These are phyloP conservation scores for Eurytoma adleriae DNA, from an alignment of 2,888 invertebrate genomes.

Conservation along the genomic window DNA sequence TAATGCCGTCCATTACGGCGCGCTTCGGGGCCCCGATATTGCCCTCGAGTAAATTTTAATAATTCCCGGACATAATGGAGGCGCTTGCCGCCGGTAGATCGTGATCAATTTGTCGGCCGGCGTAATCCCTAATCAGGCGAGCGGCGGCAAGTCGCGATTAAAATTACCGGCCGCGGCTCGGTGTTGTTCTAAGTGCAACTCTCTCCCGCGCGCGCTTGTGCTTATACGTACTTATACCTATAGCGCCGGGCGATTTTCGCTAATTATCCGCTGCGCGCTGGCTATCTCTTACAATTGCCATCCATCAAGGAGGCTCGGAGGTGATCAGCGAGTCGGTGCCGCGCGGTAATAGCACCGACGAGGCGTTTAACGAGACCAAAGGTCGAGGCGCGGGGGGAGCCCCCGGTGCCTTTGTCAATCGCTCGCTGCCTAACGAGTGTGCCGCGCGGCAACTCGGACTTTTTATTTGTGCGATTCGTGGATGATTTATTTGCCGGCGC, in stretches of 20 bases:
- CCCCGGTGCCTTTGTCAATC: slow-evolving; percentile 7
- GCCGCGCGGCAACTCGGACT: slow-evolving; percentile 6
- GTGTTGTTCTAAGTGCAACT: not conserved
- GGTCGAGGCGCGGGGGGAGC: not conserved
- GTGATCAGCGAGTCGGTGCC: slow-evolving; percentile 7
- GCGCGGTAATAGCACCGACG: not conserved
- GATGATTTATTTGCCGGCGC: slow-evolving; percentile 33
- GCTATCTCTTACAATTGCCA: slow-evolving; percentile 26
- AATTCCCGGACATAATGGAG: not conserved
- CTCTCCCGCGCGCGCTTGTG: not conserved
- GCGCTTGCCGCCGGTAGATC: not conserved
- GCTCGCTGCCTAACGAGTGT: slow-evolving; percentile 22
- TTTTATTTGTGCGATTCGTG: slow-evolving; percentile 25
- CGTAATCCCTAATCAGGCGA: slow-evolving; percentile 30
- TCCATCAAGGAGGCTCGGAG: slow-evolving; percentile 7
- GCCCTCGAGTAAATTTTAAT: slow-evolving; percentile 27
- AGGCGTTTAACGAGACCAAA: slow-evolving; percentile 25
- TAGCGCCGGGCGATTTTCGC: not conserved
- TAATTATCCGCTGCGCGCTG: slow-evolving; percentile 17
- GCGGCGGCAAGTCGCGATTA: slow-evolving; percentile 20
- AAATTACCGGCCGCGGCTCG: slow-evolving; percentile 19
- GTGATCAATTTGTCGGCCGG: slow-evolving; percentile 34
- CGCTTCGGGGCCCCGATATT: slow-evolving; percentile 3
- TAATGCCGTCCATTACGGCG: slow-evolving; percentile 4
- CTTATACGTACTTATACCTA: not conserved